Conservation (phyloP, 2,888 invertebrate genomes). For the Trachelus iudaicus region DNA sequence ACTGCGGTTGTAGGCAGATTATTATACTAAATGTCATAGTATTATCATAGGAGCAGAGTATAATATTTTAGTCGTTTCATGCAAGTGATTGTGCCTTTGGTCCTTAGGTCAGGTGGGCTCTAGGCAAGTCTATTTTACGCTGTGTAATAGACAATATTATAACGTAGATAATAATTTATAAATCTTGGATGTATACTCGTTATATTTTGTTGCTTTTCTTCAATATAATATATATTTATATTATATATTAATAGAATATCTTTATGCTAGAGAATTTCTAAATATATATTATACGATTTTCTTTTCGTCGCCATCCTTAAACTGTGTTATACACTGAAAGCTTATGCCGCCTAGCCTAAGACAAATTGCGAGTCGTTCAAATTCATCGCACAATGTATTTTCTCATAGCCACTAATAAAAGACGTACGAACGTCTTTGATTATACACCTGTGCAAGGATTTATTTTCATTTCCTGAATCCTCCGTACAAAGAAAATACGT, state of each 20-base stretch:
- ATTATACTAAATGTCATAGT: constrained; percentile 44
- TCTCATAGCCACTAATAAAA: background rate
- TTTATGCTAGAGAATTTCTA: constrained; percentile 45
- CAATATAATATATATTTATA: constrained; percentile 50
- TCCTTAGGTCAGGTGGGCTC: constrained; percentile 63
- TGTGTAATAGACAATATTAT: constrained; percentile 53
- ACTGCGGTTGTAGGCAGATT: constrained; percentile 39
- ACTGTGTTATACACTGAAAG: constrained; percentile 55
- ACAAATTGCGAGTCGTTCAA: constrained; percentile 37
- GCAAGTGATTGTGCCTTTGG: constrained; percentile 64
- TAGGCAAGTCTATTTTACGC: constrained; percentile 63
- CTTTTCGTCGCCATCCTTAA: constrained; percentile 32
- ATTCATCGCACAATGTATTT: background rate
- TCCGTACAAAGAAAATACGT: constrained; percentile 4
- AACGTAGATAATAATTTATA: constrained; percentile 61
- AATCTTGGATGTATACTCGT: constrained; percentile 54
- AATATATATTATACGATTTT: constrained; percentile 41
- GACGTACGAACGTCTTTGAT: background rate
- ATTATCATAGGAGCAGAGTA: constrained; percentile 55
- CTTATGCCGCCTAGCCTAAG: constrained; percentile 49
- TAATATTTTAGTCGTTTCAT: constrained; percentile 56
- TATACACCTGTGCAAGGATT: background rate
- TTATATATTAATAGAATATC: constrained; percentile 61
- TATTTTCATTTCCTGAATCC: background rate
- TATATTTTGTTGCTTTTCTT: constrained; percentile 39